These are phyloP conservation scores for Heliconius hortense DNA, from an alignment of 2,888 invertebrate genomes.

Conservation along the genomic window DNA sequence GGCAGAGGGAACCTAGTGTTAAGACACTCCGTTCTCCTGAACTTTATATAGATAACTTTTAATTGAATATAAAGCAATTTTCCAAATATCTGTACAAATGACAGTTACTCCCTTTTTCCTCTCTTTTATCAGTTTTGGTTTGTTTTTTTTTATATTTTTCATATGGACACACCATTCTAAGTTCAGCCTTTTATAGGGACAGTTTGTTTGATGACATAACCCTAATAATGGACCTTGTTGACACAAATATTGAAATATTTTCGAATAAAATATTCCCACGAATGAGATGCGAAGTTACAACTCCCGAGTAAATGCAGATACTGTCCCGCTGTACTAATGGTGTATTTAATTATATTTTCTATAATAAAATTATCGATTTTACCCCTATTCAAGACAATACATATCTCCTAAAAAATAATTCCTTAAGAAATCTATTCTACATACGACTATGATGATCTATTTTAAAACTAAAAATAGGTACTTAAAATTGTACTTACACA, in stretches of 20 bases:
- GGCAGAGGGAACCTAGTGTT: background rate
- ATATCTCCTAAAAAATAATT: slow-evolving; percentile 14
- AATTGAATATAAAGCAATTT: background rate
- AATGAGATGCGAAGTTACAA: background rate
- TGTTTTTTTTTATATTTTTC: background rate
- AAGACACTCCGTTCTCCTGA: background rate
- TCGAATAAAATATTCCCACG: background rate
- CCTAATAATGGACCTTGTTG: background rate
- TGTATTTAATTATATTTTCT: background rate
- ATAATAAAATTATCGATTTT: background rate
- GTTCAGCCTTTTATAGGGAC: no score
- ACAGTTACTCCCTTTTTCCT: background rate
- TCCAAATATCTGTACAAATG: background rate
- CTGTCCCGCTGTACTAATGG: background rate
- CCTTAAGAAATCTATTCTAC: background rate
- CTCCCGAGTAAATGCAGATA: background rate
- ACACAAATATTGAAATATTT: background rate
- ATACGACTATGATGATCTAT: slow-evolving; percentile 6
- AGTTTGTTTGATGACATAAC: no score
- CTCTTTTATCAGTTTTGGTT: background rate
- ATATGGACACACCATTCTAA: background rate
- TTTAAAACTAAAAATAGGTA: background rate
- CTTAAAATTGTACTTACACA: slow-evolving; percentile 6
- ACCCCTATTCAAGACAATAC: slow-evolving; percentile 21
- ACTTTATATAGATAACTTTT: background rate